Base-by-base conservation (phyloP, 2,113 vertebrate species). In the human region DNA sequence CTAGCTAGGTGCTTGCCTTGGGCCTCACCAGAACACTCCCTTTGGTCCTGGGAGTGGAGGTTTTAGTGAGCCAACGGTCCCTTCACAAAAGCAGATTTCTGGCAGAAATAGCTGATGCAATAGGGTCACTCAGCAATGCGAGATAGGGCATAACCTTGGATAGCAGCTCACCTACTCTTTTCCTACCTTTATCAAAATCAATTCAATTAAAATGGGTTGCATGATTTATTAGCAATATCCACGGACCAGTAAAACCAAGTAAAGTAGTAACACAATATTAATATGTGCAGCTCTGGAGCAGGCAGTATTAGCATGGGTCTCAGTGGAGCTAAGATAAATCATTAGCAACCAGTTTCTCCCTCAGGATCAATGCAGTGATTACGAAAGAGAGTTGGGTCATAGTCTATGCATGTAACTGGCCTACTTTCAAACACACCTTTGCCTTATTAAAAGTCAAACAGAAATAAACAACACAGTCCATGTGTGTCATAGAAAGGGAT, bases 341-440 rank as follows among this genome's bases (percentile, higher is more conserved):
- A 96, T 91, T 80, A 94, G 94, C 96, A 64, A 32, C 64, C 22
- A 64, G 16, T 14, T 73, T 79, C 68, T 50, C 43, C 55, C 30
- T 64, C 7, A 4, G 40, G 83, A 93, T 95, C 83, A 6, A 96
- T 95, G 78, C 40, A 5, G 1, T 8, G 78, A 92, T 97, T 95
- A 82, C 25, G 94, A 61, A 97, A 97, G 97, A 83, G 87, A 45
- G 11, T 1, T 12, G 38, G 97, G 96, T 94, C 96, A 95, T 6
- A 90, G 94, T 90, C 94, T 90, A 17, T 9, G 38, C 38, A 3
- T 22, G 95, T 2, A 48, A 57, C 88, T 66, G 8, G 82, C 80
- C 79, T 25, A 7, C 57, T 73, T 90, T 85, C 89, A 17, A 92
- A 75, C 83, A 73, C 45, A 32, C 8, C 9, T 2, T 32, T n/a